phyloP scores from a whole-genome alignment of 2,113 vertebrate species.

The Pseudonaja textilis region DNA sequence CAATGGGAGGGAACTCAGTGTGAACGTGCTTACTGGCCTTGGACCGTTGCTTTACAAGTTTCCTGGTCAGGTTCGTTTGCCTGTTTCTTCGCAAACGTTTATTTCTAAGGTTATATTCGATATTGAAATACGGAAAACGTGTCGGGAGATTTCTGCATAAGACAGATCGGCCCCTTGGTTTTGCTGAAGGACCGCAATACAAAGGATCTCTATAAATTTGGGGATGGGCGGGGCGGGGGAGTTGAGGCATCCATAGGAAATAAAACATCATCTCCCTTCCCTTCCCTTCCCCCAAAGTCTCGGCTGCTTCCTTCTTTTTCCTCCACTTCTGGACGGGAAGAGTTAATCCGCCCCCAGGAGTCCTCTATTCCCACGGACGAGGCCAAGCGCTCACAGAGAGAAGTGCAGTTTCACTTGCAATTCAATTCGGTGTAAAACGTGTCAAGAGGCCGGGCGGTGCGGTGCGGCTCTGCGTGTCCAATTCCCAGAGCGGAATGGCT shows the following conservation, averaged over 20 bases:
- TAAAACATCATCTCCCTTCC: background rate
- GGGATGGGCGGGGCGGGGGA: background rate
- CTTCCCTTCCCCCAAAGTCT: too few relatives aligned
- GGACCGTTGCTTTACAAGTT: background rate
- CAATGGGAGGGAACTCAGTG: background rate
- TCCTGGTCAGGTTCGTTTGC: background rate
- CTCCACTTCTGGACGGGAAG: background rate
- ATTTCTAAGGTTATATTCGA: background rate
- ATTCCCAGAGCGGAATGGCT: background rate
- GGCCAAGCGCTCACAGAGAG: background rate
- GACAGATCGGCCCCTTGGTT: background rate
- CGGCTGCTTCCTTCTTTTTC: background rate
- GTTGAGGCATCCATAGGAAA: background rate
- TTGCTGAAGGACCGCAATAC: background rate
- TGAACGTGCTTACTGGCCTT: background rate
- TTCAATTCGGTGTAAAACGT: background rate
- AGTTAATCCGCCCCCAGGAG: background rate
- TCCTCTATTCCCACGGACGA: background rate
- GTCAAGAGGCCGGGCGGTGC: background rate
- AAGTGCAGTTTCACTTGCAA: background rate
- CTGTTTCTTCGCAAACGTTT: background rate
- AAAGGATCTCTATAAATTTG: background rate
- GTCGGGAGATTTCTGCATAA: background rate
- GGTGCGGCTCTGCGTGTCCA: background rate
- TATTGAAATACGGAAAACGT: too few relatives aligned